phyloP scores from a whole-genome alignment of 1,140 invertebrate genomes.

The Hormaphis cornu region DNA sequence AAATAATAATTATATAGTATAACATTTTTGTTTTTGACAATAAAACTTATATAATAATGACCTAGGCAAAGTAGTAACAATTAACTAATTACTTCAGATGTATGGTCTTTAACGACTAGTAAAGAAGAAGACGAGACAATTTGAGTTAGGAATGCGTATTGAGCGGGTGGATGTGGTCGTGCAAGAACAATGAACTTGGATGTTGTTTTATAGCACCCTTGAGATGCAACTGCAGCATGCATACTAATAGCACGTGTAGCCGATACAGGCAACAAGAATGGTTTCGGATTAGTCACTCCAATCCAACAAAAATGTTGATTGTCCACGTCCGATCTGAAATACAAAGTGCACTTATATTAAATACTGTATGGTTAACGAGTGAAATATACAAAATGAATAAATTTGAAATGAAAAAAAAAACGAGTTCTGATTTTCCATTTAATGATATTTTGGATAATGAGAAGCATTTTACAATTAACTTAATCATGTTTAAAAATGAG shows the following conservation, averaged over 20 bases:
- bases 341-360: neutral
- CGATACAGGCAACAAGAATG: conserved; percentile 5
- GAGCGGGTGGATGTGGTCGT: neutral
- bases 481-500: too few species aligned
- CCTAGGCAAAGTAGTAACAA: conserved; percentile 6
- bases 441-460: too few species aligned
- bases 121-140: conserved; percentile 18
- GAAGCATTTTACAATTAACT: too few species aligned
- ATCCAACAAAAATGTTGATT: conserved; percentile 22
- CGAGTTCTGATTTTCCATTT: too few species aligned
- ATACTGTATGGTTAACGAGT: neutral
- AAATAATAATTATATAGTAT: neutral
- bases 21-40: neutral
- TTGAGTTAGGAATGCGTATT: conserved; percentile 24
- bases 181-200: conserved; percentile 1
- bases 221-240: conserved; percentile 11
- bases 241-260: neutral
- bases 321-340: conserved; percentile 2
- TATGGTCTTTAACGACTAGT: conserved; percentile 15
- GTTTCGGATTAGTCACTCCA: conserved; percentile 1
- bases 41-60: neutral
- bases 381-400: too few species aligned
- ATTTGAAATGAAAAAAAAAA: too few species aligned
- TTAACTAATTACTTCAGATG: conserved; percentile 16
- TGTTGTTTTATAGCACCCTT: conserved; percentile 11